Conservation (phyloP, 2,888 invertebrate species). For the Mesochorus sp. region DNA sequence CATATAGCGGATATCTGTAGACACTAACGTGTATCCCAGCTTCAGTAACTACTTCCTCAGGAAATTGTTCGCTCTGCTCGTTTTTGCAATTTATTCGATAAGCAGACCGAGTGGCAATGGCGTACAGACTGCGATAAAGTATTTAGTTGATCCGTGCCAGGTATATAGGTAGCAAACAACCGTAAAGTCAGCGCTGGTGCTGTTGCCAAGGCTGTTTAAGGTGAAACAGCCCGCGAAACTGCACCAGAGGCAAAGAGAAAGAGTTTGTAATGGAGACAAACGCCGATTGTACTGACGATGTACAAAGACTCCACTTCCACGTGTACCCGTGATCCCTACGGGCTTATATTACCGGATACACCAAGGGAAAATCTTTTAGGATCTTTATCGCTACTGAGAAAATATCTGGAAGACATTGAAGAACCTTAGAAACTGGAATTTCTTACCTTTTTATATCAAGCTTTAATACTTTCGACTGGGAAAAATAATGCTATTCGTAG, state of each 20-base stretch:
- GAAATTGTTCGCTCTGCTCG: constrained; percentile 36
- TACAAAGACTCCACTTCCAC: constrained; percentile 43
- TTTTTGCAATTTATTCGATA: constrained; percentile 60
- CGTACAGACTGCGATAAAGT: constrained; percentile 62
- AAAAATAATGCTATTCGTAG: too few species aligned
- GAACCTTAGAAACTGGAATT: not conserved
- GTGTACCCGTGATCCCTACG: constrained; percentile 53
- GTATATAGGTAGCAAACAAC: constrained; percentile 18
- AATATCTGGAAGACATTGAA: too few species aligned
- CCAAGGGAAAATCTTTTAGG: constrained; percentile 42
- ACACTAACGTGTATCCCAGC: constrained; percentile 6
- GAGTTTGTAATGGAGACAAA: constrained; percentile 69
- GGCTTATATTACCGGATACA: constrained; percentile 53
- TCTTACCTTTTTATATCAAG: not conserved
- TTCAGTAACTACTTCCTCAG: not conserved
- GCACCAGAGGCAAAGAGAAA: not conserved
- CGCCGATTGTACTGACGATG: constrained; percentile 52
- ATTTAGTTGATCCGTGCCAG: constrained; percentile 66
- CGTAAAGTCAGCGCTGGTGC: constrained; percentile 28
- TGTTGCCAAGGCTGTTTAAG: constrained; percentile 11
- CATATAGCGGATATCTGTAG: not conserved
- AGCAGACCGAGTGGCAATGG: constrained; percentile 43
- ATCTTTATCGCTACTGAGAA: constrained; percentile 34
- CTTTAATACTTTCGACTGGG: not conserved
- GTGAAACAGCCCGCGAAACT: constrained; percentile 4